phyloP scores from a whole-genome alignment of 2,113 vertebrate species.

The Trogon surrucura region DNA sequence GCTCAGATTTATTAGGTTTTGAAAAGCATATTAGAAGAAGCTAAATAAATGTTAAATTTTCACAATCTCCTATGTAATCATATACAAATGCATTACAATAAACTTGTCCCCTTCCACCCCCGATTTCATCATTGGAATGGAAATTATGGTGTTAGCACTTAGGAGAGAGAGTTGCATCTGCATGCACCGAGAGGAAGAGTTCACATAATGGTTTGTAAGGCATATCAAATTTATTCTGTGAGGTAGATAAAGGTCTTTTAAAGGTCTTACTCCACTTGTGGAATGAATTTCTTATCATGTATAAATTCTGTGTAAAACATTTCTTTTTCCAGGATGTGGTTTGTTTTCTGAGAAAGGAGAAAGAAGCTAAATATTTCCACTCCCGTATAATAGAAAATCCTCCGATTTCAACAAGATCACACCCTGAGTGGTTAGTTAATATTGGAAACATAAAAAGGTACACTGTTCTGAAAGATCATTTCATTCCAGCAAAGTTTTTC shows the following conservation, averaged over 20 bases:
- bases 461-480: constrained; percentile 40
- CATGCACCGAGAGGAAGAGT: constrained; percentile 64
- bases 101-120: constrained; percentile 49
- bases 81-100: constrained; percentile 69
- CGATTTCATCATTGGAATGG: constrained; percentile 67
- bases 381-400: constrained; percentile 46
- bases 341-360: constrained; percentile 66
- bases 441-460: constrained; percentile 46
- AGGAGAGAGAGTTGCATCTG: constrained; percentile 61
- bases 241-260: constrained; percentile 80
- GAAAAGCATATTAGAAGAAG: constrained; percentile 59
- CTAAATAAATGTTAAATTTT: constrained; percentile 67
- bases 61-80: constrained; percentile 49
- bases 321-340: constrained; percentile 53
- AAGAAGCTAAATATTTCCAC: constrained; percentile 63
- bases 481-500: constrained; percentile 44
- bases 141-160: constrained; percentile 65
- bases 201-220: constrained; percentile 74
- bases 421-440: constrained; percentile 27
- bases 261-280: constrained; percentile 81
- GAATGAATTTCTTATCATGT: constrained; percentile 79
- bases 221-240: constrained; percentile 78
- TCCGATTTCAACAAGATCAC: constrained; percentile 62
- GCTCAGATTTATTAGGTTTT: constrained; percentile 55
- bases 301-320: constrained; percentile 71